Evolutionary conservation across 2,797 vertebrate genomes (phyloP).

Genomic region (Ptychadena robeensis): DNA sequence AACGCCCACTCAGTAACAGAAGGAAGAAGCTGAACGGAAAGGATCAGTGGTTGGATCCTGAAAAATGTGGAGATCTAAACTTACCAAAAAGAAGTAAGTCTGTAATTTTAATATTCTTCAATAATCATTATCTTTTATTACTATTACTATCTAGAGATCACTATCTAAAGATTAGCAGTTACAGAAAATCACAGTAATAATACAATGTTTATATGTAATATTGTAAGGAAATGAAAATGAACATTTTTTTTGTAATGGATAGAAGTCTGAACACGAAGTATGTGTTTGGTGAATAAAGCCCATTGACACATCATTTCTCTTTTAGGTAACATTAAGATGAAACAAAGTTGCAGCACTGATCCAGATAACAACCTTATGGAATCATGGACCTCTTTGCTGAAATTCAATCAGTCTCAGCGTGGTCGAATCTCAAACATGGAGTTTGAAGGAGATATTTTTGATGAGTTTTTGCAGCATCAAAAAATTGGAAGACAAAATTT

Average conservation of each 20-base stretch:
- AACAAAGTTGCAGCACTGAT: slow-evolving; percentile 74
- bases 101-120: neutral
- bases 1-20: slow-evolving; percentile 79
- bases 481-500: slow-evolving; percentile 65
- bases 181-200: no score
- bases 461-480: slow-evolving; percentile 91
- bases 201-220: no score
- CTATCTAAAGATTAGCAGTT: no score
- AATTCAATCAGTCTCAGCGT: slow-evolving; percentile 90
- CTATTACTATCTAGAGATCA: no score
- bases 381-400: slow-evolving; percentile 90
- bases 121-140: no score
- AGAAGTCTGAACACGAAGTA: neutral
- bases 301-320: slow-evolving; percentile 48
- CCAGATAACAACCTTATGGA: slow-evolving; percentile 85
- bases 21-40: slow-evolving; percentile 72
- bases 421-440: slow-evolving; percentile 90
- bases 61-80: slow-evolving; percentile 51
- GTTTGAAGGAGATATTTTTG: slow-evolving; percentile 89
- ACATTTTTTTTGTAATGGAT: no score
- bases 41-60: slow-evolving; percentile 48
- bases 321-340: slow-evolving; percentile 73
- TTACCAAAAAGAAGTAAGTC: slow-evolving; percentile 72
- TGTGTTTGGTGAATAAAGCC: no score
- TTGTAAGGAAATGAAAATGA: no score